phyloP scores from a whole-genome alignment of 2,888 invertebrate genomes.

The Slavum lentiscoides region DNA sequence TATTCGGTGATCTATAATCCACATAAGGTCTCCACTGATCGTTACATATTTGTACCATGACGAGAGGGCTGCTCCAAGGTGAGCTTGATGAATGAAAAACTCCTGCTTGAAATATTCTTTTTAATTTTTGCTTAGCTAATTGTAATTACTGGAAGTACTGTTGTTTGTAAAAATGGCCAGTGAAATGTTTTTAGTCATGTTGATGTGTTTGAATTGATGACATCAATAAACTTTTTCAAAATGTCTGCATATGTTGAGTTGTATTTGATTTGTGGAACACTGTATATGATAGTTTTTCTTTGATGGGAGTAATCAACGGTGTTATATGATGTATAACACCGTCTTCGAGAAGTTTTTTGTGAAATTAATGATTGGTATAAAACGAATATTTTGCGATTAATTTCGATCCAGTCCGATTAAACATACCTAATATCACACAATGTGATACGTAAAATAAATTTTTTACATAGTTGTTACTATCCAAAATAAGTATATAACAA shows the following conservation, averaged over 20 bases:
- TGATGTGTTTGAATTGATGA: slow-evolving; percentile 6
- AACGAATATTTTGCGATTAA: neutral
- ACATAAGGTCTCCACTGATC: slow-evolving; percentile 57
- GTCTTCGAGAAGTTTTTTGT: neutral
- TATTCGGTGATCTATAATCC: slow-evolving; percentile 58
- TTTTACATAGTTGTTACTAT: too few species aligned
- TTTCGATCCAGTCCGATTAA: too few species aligned
- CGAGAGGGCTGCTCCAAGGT: slow-evolving; percentile 60
- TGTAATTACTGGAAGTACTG: slow-evolving; percentile 29
- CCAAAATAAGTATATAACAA: too few species aligned
- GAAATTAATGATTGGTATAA: neutral
- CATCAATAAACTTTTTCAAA: slow-evolving; percentile 3
- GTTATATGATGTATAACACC: slow-evolving; percentile 9
- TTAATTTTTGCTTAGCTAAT: slow-evolving; percentile 59
- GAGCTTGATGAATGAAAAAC: slow-evolving; percentile 60
- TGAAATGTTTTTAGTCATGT: slow-evolving; percentile 24
- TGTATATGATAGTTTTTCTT: slow-evolving; percentile 2
- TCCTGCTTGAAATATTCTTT: slow-evolving; percentile 58
- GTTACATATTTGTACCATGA: slow-evolving; percentile 56
- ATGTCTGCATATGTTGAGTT: slow-evolving; percentile 20
- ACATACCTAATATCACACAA: too few species aligned
- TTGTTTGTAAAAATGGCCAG: slow-evolving; percentile 37
- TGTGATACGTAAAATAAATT: too few species aligned
- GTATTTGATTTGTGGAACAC: neutral
- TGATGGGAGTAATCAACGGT: neutral